A percentile compares a stretch with the other conserved stretches of the same genome.
These are phyloP conservation scores for Geococcyx californianus DNA, from an alignment of 2,113 vertebrate genomes.

Conservation along the genomic window DNA sequence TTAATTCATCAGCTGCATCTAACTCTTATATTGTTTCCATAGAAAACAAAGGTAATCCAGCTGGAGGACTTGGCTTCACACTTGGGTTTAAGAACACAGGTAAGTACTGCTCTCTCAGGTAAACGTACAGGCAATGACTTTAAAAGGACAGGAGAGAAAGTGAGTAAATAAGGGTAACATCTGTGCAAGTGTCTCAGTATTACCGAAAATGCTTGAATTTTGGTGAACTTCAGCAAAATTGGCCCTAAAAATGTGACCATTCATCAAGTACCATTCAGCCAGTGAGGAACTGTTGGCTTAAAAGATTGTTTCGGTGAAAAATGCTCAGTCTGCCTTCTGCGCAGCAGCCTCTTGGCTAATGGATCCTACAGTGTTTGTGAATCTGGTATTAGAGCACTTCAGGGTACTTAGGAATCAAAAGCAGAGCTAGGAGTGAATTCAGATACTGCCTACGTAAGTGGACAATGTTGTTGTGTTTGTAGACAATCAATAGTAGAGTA, in stretches of 20 bases:
- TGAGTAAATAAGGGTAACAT: background rate
- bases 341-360: background rate
- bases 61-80: conserved; percentile 94
- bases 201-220: background rate
- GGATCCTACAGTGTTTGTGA: background rate
- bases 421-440: background rate
- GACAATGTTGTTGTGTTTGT: background rate
- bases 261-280: background rate
- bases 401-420: background rate
- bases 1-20: background rate
- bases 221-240: background rate
- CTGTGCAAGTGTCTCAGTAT: background rate
- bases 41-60: conserved; percentile 93
- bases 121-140: background rate
- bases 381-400: background rate
- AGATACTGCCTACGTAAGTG: background rate
- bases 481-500: background rate
- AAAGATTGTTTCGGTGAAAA: background rate
- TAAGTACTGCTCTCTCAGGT: conserved; percentile 24
- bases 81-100: conserved; percentile 92
- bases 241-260: background rate
- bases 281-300: background rate
- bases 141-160: background rate
- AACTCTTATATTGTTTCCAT: background rate
- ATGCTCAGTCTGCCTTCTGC: background rate